Conservation (phyloP, 2,888 invertebrate genomes). For the Pollenia amentaria region DNA sequence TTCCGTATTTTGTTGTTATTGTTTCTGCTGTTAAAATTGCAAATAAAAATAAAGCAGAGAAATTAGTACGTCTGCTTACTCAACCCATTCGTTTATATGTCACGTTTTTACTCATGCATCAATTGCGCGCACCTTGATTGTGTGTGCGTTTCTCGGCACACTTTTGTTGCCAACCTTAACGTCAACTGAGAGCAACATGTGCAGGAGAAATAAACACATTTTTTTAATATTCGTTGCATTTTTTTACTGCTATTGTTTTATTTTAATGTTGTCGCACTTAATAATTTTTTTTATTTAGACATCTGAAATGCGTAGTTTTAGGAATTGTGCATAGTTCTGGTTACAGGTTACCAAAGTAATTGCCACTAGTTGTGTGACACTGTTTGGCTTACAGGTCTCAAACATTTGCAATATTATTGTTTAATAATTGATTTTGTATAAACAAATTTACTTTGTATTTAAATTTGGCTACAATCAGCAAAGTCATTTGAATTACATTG, state of each 20-base stretch:
- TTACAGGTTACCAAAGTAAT: not conserved
- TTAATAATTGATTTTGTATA: not conserved
- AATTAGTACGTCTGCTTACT: conserved; percentile 40
- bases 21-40: conserved; percentile 21
- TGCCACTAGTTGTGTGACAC: not conserved
- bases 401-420: not conserved
- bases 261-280: not conserved
- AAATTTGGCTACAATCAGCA: too few species aligned
- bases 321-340: too few species aligned
- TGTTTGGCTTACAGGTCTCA: too few species aligned
- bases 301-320: not conserved
- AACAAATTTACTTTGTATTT: too few species aligned
- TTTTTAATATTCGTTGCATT: conserved; percentile 9
- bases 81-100: conserved; percentile 55
- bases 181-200: conserved; percentile 53
- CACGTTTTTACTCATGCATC: conserved; percentile 70
- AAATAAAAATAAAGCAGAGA: conserved; percentile 22
- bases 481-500: too few species aligned
- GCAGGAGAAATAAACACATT: conserved; percentile 31
- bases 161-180: conserved; percentile 53
- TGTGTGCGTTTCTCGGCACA: not conserved
- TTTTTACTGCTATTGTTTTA: not conserved
- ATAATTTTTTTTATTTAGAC: not conserved
- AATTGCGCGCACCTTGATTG: conserved; percentile 27
- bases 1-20: conserved; percentile 36